Evolutionary conservation across 2,888 invertebrate species (phyloP), one percentile per base, ranked within the genome.

Genomic region (Oscheius sp.): DNA sequence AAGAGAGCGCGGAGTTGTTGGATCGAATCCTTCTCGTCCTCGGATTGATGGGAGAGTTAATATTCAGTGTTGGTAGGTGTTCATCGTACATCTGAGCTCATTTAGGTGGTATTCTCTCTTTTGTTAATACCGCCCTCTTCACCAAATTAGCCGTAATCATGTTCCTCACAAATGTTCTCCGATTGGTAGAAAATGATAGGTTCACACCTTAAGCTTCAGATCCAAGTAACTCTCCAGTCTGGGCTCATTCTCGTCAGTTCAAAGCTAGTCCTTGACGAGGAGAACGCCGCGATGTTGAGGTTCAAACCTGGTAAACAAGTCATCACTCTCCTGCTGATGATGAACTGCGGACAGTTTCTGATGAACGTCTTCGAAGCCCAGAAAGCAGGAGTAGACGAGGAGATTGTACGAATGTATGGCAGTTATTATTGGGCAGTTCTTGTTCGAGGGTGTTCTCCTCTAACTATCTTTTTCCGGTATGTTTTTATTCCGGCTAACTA

Each of bases 301-400:
- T 77, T 77, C 64, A 80, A 80, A 59, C 80, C 80, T 14, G 80
- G 80, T 47, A 80, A 80, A 67, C 80, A 80, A 63, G 77, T 79
- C 9, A 74, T 79, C 4, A 79, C 79, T 17, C 73, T 76, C 26
- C 59, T 79, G 4, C 50, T 79, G 12, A 77, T 79, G 70, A 71
- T 89, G 78, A 91, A 91, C 82, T 88, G 90, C n/a, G 90, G 91
- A 0, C 87, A 91, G 51, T 91, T 91, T 90, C 88, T 90, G 1
- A 89, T 91, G 78, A 90, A 91, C 75, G 90, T 90, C 20, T 90
- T 91, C 71, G 90, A 91, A 76, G 90, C 90, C 33, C 90, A 90
- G 81, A 90, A 90, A 70, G 74, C 77, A 14, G 79, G 79, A 45
- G 73, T 79, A 2, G 76, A 77, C 30, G 79, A 79, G 24, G 76